Evolutionary conservation across 1,140 invertebrate species (phyloP), one percentile per base, ranked within the genome.

Genomic region (Dendroctonus valens): DNA sequence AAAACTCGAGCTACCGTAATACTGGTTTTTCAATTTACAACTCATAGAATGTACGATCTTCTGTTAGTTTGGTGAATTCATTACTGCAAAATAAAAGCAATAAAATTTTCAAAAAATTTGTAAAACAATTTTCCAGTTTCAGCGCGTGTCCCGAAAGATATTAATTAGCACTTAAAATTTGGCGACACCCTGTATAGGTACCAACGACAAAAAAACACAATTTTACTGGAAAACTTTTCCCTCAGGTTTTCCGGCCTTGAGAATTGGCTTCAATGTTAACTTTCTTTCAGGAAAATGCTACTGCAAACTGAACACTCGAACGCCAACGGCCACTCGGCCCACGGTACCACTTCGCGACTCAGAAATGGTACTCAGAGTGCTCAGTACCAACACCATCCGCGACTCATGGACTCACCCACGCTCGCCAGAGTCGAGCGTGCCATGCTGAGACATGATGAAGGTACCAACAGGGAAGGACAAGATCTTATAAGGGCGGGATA

Each of bases 341-440:
- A 41, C 12, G 54, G 54, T 11, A 48, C 53, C 6, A 41, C 7
- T 5, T 41, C 46, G 7, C 52, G 54, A 15, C 9, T 26, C 39
- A 39, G 52, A 39, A 53, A 7, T 26, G 14, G 39, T 42, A 5
- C 41, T 15, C 37, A 50, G 3, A 50, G 14, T 41, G 42, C 42
- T 42, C 63, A 65, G 14, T 54, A 65, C 39, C 63, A 65, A 26
- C 44, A 58, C 26, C 77, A 79, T 26, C 79, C 82, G 50, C 81
- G 81, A 41, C 81, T 84, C 49, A 72, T 83, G 65, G 82, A 84
- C 75, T 83, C 82, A 50, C 83, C 83, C 37, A 84, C 82, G 58
- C 73, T 84, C 69, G 82, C 82, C 49, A 77, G 83, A 58, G 83
- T 84, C 51, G 82, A 83, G 73, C 77, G 83, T 65, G 83, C 82